Percentiles rank a stretch among this genome's conserved stretches.
Evolutionary conservation across 2,797 vertebrate species (phyloP).

Genomic region (Lateolabrax maculatus): DNA sequence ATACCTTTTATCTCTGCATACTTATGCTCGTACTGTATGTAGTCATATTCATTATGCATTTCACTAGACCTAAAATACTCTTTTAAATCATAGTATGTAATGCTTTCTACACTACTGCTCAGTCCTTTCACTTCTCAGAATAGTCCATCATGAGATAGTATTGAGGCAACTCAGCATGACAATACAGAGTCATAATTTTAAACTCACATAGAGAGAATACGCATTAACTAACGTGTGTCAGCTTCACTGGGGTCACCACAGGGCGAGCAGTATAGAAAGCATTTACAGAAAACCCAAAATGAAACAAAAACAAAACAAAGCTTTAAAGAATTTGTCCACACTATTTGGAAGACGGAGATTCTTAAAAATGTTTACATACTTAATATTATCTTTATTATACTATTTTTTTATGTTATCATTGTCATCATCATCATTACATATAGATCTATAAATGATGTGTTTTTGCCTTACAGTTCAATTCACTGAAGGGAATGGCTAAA

Average conservation of each 20-base stretch:
- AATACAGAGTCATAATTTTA: constrained; percentile 58
- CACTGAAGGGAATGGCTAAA: constrained; percentile 64
- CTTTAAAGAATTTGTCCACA: constrained; percentile 80
- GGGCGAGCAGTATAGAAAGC: constrained; percentile 82
- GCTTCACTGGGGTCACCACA: constrained; percentile 66
- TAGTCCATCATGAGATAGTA: constrained; percentile 59
- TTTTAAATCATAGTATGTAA: constrained; percentile 80
- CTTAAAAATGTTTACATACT: constrained; percentile 83
- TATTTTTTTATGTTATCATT: constrained; percentile 74
- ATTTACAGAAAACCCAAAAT: constrained; percentile 69
- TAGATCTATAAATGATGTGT: constrained; percentile 74
- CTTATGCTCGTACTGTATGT: constrained; percentile 83
- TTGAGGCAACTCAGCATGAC: constrained; percentile 62
- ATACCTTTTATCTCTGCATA: constrained; percentile 85
- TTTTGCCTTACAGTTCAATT: constrained; percentile 63
- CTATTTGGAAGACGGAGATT: constrained; percentile 89
- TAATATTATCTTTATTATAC: constrained; percentile 81
- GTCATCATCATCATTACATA: constrained; percentile 72
- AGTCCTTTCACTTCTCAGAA: constrained; percentile 58
- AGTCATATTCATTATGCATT: constrained; percentile 82
- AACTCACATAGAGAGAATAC: constrained; percentile 69
- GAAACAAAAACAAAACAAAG: constrained; percentile 66
- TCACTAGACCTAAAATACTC: constrained; percentile 87
- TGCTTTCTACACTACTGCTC: constrained; percentile 85
- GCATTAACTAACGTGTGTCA: constrained; percentile 59